phyloP scores from a whole-genome alignment of 2,797 vertebrate genomes.

The Vipera ursinii region DNA sequence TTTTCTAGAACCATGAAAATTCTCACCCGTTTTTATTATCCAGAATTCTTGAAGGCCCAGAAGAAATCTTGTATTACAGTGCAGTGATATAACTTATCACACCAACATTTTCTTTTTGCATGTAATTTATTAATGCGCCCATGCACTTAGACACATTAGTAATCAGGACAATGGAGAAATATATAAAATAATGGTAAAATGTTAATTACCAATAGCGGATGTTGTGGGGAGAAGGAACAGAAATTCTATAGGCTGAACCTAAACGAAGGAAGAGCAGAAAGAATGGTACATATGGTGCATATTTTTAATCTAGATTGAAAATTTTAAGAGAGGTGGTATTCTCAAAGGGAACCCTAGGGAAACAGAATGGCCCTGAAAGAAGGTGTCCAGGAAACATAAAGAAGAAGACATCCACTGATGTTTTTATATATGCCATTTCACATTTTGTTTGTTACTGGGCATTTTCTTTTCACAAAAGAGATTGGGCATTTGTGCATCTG shows the following conservation, averaged over 20 bases:
- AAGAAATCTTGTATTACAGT: not conserved
- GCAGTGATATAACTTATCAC: not conserved
- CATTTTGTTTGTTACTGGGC: not conserved
- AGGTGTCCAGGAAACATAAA: not conserved
- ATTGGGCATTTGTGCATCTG: not conserved
- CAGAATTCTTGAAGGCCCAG: not conserved
- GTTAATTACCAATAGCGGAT: not conserved
- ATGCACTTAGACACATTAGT: not conserved
- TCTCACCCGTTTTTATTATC: not conserved
- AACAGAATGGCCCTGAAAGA: not conserved
- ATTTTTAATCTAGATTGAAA: not conserved
- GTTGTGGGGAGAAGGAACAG: not conserved
- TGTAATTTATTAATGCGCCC: not conserved
- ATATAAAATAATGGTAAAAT: not conserved
- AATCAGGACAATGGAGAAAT: not conserved
- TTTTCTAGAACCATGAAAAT: not conserved
- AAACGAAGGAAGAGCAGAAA: not conserved
- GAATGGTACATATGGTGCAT: not conserved
- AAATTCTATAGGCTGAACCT: not conserved
- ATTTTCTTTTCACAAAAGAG: not conserved
- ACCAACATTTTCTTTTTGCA: not conserved
- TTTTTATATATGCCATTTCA: not conserved
- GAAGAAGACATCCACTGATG: not conserved
- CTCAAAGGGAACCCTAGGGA: not conserved
- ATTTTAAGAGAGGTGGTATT: not conserved